Conservation (phyloP, 2,113 vertebrate genomes). For the Forbesichthys papilliferus region DNA sequence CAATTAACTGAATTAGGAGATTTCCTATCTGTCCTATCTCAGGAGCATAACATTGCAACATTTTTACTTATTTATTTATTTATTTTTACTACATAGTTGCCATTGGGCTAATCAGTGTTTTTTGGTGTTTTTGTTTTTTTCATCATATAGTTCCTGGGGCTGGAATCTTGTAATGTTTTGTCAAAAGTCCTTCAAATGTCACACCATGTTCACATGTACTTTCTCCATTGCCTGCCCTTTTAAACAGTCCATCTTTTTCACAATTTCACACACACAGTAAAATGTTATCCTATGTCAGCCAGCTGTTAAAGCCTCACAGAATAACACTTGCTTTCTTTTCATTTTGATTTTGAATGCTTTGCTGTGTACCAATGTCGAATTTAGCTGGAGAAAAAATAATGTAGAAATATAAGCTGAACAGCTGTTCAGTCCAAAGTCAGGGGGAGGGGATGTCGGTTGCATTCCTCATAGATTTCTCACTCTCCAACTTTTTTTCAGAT, state of each 20-base stretch:
- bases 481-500: constrained; percentile 70
- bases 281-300: constrained; percentile 29
- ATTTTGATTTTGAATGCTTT: constrained; percentile 50
- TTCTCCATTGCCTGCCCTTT: constrained; percentile 9
- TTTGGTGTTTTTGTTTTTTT: too few species aligned
- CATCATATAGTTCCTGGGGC: too few species aligned
- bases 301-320: constrained; percentile 40
- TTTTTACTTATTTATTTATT: too few species aligned
- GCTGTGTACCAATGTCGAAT: constrained; percentile 35
- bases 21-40: too few species aligned
- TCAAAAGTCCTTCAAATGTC: neutral
- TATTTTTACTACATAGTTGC: too few species aligned
- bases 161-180: too few species aligned
- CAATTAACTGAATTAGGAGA: too few species aligned
- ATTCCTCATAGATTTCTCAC: constrained; percentile 88
- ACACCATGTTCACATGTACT: neutral
- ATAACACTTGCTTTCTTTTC: constrained; percentile 28
- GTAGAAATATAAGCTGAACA: constrained; percentile 74
- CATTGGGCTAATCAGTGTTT: too few species aligned
- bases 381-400: constrained; percentile 47
- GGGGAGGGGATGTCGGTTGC: constrained; percentile 59
- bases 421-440: constrained; percentile 77
- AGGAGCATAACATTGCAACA: too few species aligned
- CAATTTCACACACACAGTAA: constrained; percentile 15
- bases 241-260: neutral